Evolutionary conservation across 2,797 vertebrate genomes (phyloP).

Genomic region (Coilia nasus): DNA sequence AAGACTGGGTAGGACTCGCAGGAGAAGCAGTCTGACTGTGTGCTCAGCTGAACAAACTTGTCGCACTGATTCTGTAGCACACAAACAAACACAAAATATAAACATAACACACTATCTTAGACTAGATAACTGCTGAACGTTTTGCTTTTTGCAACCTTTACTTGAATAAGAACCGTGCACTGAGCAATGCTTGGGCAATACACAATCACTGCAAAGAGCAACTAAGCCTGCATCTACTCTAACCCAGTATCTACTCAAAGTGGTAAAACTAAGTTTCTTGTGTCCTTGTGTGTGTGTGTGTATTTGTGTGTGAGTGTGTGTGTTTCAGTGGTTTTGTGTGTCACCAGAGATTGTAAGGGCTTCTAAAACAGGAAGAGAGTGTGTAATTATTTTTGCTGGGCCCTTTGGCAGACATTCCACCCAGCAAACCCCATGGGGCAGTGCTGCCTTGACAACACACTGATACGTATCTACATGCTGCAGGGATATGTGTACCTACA

Average conservation of each 20-base stretch:
- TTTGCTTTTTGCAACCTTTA: too few relatives aligned
- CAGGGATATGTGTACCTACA: too few relatives aligned
- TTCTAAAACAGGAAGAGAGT: neutral
- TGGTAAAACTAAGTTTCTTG: too few relatives aligned
- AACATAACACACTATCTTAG: neutral
- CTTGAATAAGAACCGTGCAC: too few relatives aligned
- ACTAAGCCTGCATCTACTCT: too few relatives aligned
- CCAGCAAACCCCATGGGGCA: neutral
- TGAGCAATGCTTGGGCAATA: too few relatives aligned
- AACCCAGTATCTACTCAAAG: too few relatives aligned
- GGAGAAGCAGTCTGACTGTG: slow-evolving; percentile 76
- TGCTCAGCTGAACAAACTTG: slow-evolving; percentile 68
- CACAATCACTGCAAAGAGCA: too few relatives aligned
- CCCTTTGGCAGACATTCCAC: neutral
- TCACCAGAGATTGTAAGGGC: neutral
- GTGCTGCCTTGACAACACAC: neutral
- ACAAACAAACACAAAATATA: neutral
- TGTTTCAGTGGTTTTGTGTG: neutral
- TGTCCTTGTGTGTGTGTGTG: too few relatives aligned
- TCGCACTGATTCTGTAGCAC: slow-evolving; percentile 75
- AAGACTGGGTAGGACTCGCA: slow-evolving; percentile 70
- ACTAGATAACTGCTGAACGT: neutral
- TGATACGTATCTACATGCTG: slow-evolving; percentile 6
- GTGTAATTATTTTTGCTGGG: neutral
- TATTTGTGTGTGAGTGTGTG: neutral